A percentile compares a stretch with the other conserved stretches of the same genome.
Evolutionary conservation across 2,113 vertebrate species (phyloP).

Genomic region (Actenoides lindsayi): DNA sequence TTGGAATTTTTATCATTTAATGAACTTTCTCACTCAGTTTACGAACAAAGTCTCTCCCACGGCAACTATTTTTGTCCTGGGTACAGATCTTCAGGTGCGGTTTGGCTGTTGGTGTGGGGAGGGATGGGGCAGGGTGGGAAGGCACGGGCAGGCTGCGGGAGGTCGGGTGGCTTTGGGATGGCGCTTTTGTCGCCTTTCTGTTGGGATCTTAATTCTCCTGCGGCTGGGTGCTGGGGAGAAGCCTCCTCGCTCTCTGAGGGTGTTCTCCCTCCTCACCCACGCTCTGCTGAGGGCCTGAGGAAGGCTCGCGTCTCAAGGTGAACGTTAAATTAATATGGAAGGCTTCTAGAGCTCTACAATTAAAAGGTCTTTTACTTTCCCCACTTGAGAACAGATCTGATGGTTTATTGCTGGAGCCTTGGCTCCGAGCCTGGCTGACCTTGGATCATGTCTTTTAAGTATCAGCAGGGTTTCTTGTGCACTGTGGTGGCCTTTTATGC

Average conservation of each 20-base stretch:
- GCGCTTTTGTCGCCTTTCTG: rapidly evolving
- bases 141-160: rapidly evolving
- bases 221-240: rapidly evolving
- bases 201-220: rapidly evolving
- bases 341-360: not conserved
- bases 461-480: constrained; percentile 37
- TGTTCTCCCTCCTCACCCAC: rapidly evolving
- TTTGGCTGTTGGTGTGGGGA: not conserved
- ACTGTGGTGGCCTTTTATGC: constrained; percentile 13
- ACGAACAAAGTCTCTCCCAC: constrained; percentile 14
- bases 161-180: not conserved
- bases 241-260: not conserved
- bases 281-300: not conserved
- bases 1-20: constrained; percentile 66
- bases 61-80: not conserved
- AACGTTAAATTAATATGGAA: not conserved
- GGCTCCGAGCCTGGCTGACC: constrained; percentile 48
- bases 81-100: not conserved
- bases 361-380: constrained; percentile 31
- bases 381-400: not conserved
- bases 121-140: not conserved
- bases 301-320: not conserved
- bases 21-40: constrained; percentile 63
- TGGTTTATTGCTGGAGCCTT: constrained; percentile 31
- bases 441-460: constrained; percentile 15